Evolutionary conservation across 2,888 invertebrate species (phyloP), one percentile per base, ranked within the genome.

Genomic region (Pyrrhosoma nymphula): DNA sequence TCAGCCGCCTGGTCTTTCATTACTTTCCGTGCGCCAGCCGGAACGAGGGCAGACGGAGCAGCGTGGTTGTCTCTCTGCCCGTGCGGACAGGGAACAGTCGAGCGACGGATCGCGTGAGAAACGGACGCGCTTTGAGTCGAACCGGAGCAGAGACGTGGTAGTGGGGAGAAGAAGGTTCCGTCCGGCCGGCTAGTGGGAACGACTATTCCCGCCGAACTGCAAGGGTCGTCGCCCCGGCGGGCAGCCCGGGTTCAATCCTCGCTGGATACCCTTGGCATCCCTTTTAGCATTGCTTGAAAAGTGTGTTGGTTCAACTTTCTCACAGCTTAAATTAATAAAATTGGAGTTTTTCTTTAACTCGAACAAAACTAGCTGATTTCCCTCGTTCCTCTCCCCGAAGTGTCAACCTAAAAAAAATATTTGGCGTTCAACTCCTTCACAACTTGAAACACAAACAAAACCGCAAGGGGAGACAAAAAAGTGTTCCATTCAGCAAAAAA

Each of bases 61-160:
- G 35, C 82, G 82, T 82, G 69, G 23, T 8, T 69, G 1, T 20
- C 82, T 69, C 47, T 47, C 47, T 69, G 10, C n/a, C 30, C 82
- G 82, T 14, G 35, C 55, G 35, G 60, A 60, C 60, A 14, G 60
- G 60, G 60, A 60, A 56, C 91, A 63, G 91, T 91, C 39, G 63
- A 91, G 91, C 91, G 63, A 14, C 63, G 35, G 91, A 35, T 69
- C 63, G 91, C 91, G 91, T 91, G 91, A 60, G 91, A 91, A 91
- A 60, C 35, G 91, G 91, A 91, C 91, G 63, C 6, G 60, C 63
- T 23, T n/a, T 35, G 8, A 4, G 12, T 56, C 89, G 56, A 47
- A n/a, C 18, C 89, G 56, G 55, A 89, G 82, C 35, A 69, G 82
- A 35, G 82, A 35, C 23, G n/a, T 1, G 26, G 10, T 10, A 69